A percentile compares a stretch with the other conserved stretches of the same genome.
Conservation (phyloP, 2,113 vertebrate genomes). For the Tachycineta bicolor region DNA sequence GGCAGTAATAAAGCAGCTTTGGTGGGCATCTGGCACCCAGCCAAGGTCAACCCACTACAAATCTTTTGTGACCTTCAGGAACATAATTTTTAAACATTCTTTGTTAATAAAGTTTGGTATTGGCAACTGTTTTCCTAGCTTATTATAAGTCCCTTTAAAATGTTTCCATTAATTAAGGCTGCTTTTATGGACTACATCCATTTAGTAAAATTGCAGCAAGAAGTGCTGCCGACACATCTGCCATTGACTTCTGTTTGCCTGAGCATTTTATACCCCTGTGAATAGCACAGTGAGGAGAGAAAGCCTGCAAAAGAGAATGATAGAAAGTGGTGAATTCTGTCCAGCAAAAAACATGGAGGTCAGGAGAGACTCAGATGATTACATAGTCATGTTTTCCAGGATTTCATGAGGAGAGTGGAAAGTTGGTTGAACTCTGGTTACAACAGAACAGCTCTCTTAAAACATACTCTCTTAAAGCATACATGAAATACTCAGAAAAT, state of each 20-base stretch:
- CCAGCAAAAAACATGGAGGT: slow-evolving; percentile 56
- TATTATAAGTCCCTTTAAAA: slow-evolving; percentile 58
- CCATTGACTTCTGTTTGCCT: slow-evolving; percentile 50
- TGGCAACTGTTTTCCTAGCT: slow-evolving; percentile 31
- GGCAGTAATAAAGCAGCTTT: not conserved
- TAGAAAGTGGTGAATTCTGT: slow-evolving; percentile 32
- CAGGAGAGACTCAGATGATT: not conserved
- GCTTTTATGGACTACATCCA: slow-evolving; percentile 46
- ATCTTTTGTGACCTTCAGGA: slow-evolving; percentile 19
- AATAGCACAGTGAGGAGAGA: slow-evolving; percentile 5
- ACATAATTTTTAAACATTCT: slow-evolving; percentile 20
- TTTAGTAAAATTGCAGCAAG: slow-evolving; percentile 47
- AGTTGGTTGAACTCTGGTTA: slow-evolving; percentile 29
- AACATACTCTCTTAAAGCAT: slow-evolving; percentile 15
- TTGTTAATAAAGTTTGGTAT: slow-evolving; percentile 48
- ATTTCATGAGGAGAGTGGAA: slow-evolving; percentile 7
- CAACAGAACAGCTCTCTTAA: not conserved
- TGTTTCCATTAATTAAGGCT: slow-evolving; percentile 41
- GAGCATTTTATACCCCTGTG: slow-evolving; percentile 17
- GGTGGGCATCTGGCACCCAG: not conserved
- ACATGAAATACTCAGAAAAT: not conserved
- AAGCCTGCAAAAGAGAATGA: not conserved
- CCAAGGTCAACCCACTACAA: not conserved
- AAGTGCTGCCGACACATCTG: slow-evolving; percentile 25
- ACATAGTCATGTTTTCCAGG: not conserved